Base-by-base conservation (phyloP, 2,888 invertebrate genomes). In the Xestobium rufovillosum region DNA sequence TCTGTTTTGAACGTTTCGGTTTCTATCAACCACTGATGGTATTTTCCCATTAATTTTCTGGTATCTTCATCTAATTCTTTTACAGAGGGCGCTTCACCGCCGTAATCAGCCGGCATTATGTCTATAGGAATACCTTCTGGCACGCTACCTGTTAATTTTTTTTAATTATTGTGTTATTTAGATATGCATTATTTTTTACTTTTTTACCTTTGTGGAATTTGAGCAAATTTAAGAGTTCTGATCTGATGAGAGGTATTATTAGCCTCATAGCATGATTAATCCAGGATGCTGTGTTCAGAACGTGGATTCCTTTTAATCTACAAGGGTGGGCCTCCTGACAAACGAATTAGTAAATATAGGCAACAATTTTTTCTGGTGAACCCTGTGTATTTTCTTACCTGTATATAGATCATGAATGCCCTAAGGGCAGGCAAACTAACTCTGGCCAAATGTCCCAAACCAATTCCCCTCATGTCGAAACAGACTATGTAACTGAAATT, bases 191-290 rank as follows among this genome's bases (percentile, higher is more conserved):
- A n/a, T n/a, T n/a, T n/a, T n/a, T n/a, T n/a, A n/a, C n/a, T n/a
- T 25, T 23, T 29, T 39, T 53, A 59, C 64, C 65, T 52, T 55
- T 59, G 38, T 66, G 66, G 42, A 78, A 78, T 60, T 74, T 72
- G 23, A 80, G 65, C 12, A 78, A 65, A 45, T 70, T 71, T 29
- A 78, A 64, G 1, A 79, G 63, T 49, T 79, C 76, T 25, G 74
- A 74, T 50, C 75, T 73, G 44, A 79, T 75, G 46, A 80, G 66
- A 0, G 80, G 80, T 42, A 76, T 71, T 4, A 80, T 67, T 27
- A 80, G 68, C 34, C 76, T 70, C 77, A 79, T 77, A 13, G 78
- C 72, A 60, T 79, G 79, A 57, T 78, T 76, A 50, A 80, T 76
- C 65, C 78, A 79, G 30, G 75, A 73, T 3, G 77, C 76, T 1